Percentiles rank a stretch among this genome's conserved stretches.
Conservation (phyloP, 1,140 invertebrate species). For the Penaeus indicus region DNA sequence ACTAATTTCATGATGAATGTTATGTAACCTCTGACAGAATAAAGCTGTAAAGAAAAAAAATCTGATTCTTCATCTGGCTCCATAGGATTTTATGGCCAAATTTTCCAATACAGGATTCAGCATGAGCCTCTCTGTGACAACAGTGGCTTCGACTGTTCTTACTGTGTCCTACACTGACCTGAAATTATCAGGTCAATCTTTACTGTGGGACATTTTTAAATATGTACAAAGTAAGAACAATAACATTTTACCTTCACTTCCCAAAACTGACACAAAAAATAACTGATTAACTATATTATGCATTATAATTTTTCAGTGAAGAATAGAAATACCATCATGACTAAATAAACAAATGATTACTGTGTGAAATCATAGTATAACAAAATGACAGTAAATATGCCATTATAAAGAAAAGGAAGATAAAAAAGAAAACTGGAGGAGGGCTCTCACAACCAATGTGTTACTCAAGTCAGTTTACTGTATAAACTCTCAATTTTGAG, state of each 20-base stretch:
- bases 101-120: not conserved
- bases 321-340: no score
- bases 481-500: not conserved
- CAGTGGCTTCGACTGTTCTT: slow-evolving; percentile 19
- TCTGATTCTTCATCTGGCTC: not conserved
- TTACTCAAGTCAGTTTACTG: not conserved
- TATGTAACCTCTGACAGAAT: slow-evolving; percentile 29
- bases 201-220: slow-evolving; percentile 13
- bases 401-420: no score
- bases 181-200: not conserved
- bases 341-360: no score
- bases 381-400: no score
- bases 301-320: no score
- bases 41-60: slow-evolving; percentile 32
- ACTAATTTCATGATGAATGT: slow-evolving; percentile 34
- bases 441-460: no score
- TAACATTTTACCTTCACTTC: not conserved
- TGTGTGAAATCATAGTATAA: no score
- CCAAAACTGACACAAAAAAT: not conserved
- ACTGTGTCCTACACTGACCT: not conserved
- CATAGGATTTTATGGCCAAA: not conserved
- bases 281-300: no score
- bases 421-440: no score
- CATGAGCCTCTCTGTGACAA: not conserved
- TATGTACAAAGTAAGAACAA: slow-evolving; percentile 38